These are phyloP conservation scores for Zoanthus gigantus DNA, from an alignment of 92 coral and sea anemone species.

Conservation along the genomic window DNA sequence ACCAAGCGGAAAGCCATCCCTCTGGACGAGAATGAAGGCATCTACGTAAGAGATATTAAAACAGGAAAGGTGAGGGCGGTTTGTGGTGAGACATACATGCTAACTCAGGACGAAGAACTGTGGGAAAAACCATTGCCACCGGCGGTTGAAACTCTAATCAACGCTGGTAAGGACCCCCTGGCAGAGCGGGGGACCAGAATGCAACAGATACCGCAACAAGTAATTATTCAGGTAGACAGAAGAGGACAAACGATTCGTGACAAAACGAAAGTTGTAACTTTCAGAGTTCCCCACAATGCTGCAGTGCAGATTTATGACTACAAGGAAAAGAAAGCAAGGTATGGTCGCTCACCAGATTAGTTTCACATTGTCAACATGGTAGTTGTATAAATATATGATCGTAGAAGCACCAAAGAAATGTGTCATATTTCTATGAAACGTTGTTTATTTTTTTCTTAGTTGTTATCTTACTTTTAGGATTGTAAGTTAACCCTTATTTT, in stretches of 20 bases:
- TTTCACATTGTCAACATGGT: conserved; percentile 63
- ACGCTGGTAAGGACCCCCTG: conserved; percentile 96
- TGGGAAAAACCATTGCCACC: conserved; percentile 98
- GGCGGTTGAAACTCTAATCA: conserved; percentile 87
- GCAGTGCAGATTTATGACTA: conserved; percentile 99
- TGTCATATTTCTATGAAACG: too few species aligned
- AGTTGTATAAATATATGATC: conserved; percentile 3
- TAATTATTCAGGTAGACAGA: background rate
- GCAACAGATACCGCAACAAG: conserved; percentile 38
- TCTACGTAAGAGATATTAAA: conserved; percentile 97
- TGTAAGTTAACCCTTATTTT: too few species aligned
- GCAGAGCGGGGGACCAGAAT: conserved; percentile 93
- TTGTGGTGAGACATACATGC: conserved; percentile 98
- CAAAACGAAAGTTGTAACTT: conserved; percentile 93
- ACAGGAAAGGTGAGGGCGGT: conserved; percentile 99
- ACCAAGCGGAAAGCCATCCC: conserved; percentile 96
- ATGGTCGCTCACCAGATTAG: background rate
- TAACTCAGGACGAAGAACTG: conserved; percentile 98
- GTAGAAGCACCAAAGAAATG: too few species aligned
- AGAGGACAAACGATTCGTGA: conserved; percentile 61
- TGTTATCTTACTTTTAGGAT: too few species aligned
- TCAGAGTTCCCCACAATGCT: conserved; percentile 98
- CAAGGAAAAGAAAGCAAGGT: conserved; percentile 99
- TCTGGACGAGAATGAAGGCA: conserved; percentile 98
- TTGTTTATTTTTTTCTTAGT: too few species aligned